Conservation (phyloP, 2,888 invertebrate genomes). For the Ophonus ardosiacus region DNA sequence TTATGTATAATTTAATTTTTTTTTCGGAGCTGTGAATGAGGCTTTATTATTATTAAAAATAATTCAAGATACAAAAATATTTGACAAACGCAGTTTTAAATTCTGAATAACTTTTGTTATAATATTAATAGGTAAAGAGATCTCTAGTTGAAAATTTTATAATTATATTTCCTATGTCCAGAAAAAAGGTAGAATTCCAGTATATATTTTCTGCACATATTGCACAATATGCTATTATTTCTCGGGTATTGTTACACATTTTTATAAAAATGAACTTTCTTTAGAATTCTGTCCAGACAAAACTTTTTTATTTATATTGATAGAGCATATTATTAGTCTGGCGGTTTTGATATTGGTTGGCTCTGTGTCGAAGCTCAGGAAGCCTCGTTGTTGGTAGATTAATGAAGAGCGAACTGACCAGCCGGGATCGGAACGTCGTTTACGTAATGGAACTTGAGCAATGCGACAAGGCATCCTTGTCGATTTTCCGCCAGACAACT, state of each 20-base stretch:
- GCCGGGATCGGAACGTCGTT: constrained; percentile 49
- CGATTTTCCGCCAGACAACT: constrained; percentile 41
- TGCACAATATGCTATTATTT: too few relatives aligned
- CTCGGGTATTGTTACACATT: neutral
- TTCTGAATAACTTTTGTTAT: too few relatives aligned
- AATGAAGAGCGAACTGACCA: constrained; percentile 57
- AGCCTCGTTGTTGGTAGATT: neutral
- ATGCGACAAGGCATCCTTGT: constrained; percentile 44
- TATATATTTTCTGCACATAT: too few relatives aligned
- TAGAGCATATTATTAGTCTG: constrained; percentile 3
- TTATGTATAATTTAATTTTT: too few relatives aligned
- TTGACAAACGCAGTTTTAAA: too few relatives aligned
- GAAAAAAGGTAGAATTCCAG: neutral
- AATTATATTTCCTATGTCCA: neutral
- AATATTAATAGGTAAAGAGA: too few relatives aligned
- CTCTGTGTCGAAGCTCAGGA: neutral
- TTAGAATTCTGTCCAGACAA: too few relatives aligned
- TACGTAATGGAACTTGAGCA: constrained; percentile 60
- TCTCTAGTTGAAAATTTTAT: too few relatives aligned
- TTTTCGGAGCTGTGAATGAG: too few relatives aligned
- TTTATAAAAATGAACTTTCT: neutral
- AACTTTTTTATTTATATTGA: constrained; percentile 1
- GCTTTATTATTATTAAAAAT: too few relatives aligned
- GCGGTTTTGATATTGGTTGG: constrained; percentile 2
- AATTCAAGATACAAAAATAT: too few relatives aligned